phyloP scores from a whole-genome alignment of 2,888 invertebrate genomes.

The Amphiduros pacificus region DNA sequence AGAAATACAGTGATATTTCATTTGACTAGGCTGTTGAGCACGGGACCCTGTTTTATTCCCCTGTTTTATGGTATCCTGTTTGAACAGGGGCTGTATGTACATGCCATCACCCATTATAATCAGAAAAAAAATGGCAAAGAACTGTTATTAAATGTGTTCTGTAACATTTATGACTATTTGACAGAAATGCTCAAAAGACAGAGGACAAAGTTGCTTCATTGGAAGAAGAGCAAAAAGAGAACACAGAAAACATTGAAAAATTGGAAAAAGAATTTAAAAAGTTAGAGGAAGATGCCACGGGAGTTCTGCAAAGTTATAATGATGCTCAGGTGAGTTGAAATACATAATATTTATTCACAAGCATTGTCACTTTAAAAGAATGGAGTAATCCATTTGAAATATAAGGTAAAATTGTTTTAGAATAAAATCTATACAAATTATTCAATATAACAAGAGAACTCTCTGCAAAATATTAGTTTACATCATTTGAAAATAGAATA shows the following conservation, averaged over 20 bases:
- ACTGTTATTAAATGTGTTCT: no score
- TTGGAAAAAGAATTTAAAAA: conserved; percentile 28
- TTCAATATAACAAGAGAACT: background rate
- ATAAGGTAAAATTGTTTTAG: background rate
- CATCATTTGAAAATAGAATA: no score
- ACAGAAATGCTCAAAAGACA: conserved; percentile 74
- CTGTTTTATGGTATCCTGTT: no score
- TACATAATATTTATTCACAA: background rate
- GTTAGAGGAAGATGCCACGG: conserved; percentile 61
- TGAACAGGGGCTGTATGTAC: no score
- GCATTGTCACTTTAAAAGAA: background rate
- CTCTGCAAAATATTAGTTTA: no score
- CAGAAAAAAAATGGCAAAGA: no score
- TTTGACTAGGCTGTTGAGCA: background rate
- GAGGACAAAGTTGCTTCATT: conserved; percentile 70
- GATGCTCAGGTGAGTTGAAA: conserved; percentile 47
- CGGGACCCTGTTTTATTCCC: no score
- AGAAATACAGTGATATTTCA: no score
- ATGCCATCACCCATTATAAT: no score
- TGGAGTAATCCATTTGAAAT: background rate
- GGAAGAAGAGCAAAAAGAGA: conserved; percentile 71
- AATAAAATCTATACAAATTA: background rate
- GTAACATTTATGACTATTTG: no score
- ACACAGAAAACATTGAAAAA: conserved; percentile 62
- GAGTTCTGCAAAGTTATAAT: conserved; percentile 47